Percentiles rank a stretch among this genome's conserved stretches.
Evolutionary conservation across 2,888 invertebrate species (phyloP).

Genomic region (Cataglyphis livida): DNA sequence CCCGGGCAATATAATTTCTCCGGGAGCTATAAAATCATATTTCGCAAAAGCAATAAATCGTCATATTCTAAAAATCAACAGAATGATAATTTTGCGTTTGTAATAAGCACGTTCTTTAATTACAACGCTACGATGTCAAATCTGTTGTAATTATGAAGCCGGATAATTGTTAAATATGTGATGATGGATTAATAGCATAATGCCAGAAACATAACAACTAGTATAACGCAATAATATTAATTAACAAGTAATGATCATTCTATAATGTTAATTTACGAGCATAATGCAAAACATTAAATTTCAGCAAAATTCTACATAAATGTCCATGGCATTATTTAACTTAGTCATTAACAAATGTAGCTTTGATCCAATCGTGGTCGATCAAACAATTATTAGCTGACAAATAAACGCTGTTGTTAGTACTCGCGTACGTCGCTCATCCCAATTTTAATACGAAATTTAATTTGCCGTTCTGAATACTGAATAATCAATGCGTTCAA

Average conservation of each 20-base stretch:
- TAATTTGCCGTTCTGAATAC: slow-evolving; percentile 17
- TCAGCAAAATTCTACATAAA: slow-evolving; percentile 43
- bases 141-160: slow-evolving; percentile 69
- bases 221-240: slow-evolving; percentile 54
- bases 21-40: slow-evolving; percentile 41
- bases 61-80: slow-evolving; percentile 56
- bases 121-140: slow-evolving; percentile 64
- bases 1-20: slow-evolving; percentile 44
- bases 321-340: slow-evolving; percentile 48
- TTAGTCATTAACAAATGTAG: slow-evolving; percentile 36
- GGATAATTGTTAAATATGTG: slow-evolving; percentile 64
- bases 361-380: slow-evolving; percentile 50
- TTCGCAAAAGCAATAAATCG: slow-evolving; percentile 33
- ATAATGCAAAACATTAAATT: slow-evolving; percentile 52
- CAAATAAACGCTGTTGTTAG: slow-evolving; percentile 39
- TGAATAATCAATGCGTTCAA: slow-evolving; percentile 36
- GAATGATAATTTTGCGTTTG: slow-evolving; percentile 44
- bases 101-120: slow-evolving; percentile 64
- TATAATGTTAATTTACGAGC: slow-evolving; percentile 43
- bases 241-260: slow-evolving; percentile 41
- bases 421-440: not conserved
- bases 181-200: slow-evolving; percentile 53
- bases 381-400: slow-evolving; percentile 53
- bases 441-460: slow-evolving; percentile 40
- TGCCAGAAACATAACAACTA: slow-evolving; percentile 58